A percentile compares a stretch with the other conserved stretches of the same genome.
These are phyloP conservation scores for Oxycera nigricornis DNA, from an alignment of 2,888 invertebrate species.

Conservation along the genomic window DNA sequence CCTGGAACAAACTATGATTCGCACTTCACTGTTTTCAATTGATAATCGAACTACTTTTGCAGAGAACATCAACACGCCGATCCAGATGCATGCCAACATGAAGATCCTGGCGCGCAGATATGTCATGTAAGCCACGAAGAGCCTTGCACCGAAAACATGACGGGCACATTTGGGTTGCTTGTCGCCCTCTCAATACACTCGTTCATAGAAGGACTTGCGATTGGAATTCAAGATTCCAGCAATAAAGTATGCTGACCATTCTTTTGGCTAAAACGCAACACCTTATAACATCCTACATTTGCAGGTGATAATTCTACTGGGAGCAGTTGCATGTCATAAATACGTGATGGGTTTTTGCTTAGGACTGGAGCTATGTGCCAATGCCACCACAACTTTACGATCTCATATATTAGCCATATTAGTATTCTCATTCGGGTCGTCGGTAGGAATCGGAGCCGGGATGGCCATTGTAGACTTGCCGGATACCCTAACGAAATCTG, in stretches of 20 bases:
- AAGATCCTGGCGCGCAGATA: slow-evolving; percentile 57
- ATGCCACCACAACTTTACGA: slow-evolving; percentile 56
- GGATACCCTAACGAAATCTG: slow-evolving; percentile 61
- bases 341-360: slow-evolving; percentile 82
- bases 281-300: slow-evolving; percentile 49
- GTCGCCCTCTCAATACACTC: slow-evolving; percentile 80
- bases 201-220: slow-evolving; percentile 80
- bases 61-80: neutral
- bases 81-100: slow-evolving; percentile 49
- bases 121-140: slow-evolving; percentile 74
- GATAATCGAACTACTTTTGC: too few species aligned
- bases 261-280: neutral
- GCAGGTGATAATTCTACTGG: slow-evolving; percentile 72
- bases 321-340: slow-evolving; percentile 80
- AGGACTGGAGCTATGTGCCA: slow-evolving; percentile 75
- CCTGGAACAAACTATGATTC: too few species aligned
- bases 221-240: slow-evolving; percentile 74
- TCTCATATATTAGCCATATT: slow-evolving; percentile 67
- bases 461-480: slow-evolving; percentile 67
- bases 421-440: slow-evolving; percentile 74
- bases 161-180: slow-evolving; percentile 72
- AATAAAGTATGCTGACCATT: slow-evolving; percentile 65
- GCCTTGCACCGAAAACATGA: slow-evolving; percentile 69
- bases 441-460: slow-evolving; percentile 72
- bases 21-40: too few species aligned